Percentiles rank a stretch among this genome's conserved stretches.
Evolutionary conservation across 1,140 invertebrate genomes (phyloP).

Genomic region (Ostrea edulis): DNA sequence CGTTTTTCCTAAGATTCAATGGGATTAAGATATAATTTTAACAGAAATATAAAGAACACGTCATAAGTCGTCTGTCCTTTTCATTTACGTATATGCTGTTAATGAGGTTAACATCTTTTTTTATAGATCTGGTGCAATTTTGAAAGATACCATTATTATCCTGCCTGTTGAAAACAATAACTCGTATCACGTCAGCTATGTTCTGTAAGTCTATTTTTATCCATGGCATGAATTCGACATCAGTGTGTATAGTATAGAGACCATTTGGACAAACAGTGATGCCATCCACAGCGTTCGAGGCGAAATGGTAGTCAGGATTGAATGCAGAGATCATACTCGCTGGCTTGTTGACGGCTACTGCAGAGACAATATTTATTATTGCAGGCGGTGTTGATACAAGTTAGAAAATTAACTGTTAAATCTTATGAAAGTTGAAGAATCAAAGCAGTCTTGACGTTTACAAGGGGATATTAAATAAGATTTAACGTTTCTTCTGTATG

Average conservation of each 20-base stretch:
- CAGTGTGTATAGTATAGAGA: not conserved
- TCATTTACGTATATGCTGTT: too few relatives aligned
- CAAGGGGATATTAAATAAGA: too few relatives aligned
- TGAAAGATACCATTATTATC: not conserved
- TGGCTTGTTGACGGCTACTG: not conserved
- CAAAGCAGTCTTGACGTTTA: not conserved
- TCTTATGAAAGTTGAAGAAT: not conserved
- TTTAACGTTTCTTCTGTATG: too few relatives aligned
- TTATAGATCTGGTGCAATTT: not conserved
- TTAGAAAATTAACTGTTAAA: not conserved
- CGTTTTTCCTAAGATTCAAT: too few relatives aligned
- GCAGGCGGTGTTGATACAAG: not conserved
- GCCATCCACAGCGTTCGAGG: not conserved
- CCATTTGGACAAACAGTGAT: not conserved
- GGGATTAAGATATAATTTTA: too few relatives aligned
- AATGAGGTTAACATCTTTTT: too few relatives aligned
- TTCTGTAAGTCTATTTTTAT: not conserved
- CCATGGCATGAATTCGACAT: not conserved
- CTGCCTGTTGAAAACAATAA: constrained; percentile 6
- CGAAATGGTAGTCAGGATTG: not conserved
- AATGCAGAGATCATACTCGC: not conserved
- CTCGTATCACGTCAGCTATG: not conserved
- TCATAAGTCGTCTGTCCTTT: too few relatives aligned
- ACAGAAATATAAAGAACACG: too few relatives aligned
- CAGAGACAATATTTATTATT: not conserved